Conservation (phyloP, 2,888 invertebrate genomes). For the Herminia tarsipennalis region DNA sequence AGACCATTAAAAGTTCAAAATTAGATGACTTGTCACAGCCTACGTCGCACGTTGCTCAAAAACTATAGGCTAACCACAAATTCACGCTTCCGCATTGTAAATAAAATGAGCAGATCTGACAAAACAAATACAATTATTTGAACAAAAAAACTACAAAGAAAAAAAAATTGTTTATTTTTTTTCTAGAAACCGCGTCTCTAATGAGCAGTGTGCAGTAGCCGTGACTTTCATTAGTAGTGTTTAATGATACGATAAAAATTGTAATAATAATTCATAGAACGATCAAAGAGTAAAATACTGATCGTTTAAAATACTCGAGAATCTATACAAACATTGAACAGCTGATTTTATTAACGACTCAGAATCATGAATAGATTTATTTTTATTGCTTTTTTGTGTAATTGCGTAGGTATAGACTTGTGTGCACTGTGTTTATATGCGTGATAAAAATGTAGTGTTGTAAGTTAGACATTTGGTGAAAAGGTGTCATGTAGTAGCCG, state of each 20-base stretch:
- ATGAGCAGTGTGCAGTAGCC: slow-evolving; percentile 15
- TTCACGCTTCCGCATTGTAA: too few relatives aligned
- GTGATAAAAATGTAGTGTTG: too few relatives aligned
- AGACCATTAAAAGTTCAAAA: too few relatives aligned
- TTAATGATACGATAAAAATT: slow-evolving; percentile 31
- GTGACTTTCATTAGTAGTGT: slow-evolving; percentile 20
- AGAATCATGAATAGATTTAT: slow-evolving; percentile 19
- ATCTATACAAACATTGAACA: slow-evolving; percentile 43
- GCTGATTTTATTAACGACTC: slow-evolving; percentile 20
- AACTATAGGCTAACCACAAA: too few relatives aligned
- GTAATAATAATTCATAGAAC: slow-evolving; percentile 36
- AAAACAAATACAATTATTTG: too few relatives aligned
- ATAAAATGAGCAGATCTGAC: too few relatives aligned
- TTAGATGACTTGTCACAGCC: too few relatives aligned
- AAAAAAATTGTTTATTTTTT: neutral
- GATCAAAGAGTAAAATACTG: slow-evolving; percentile 45
- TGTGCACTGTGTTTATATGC: too few relatives aligned
- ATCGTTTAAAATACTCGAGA: slow-evolving; percentile 38
- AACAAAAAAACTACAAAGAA: neutral
- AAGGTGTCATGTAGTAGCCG: too few relatives aligned
- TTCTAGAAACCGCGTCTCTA: too few relatives aligned
- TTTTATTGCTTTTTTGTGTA: slow-evolving; percentile 13
- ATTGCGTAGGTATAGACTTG: neutral
- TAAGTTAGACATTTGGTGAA: too few relatives aligned
- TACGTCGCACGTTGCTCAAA: too few relatives aligned